Evolutionary conservation across 1,140 invertebrate genomes (phyloP), one percentile per base, ranked within the genome.

Genomic region (Lepeophtheirus salmonis): DNA sequence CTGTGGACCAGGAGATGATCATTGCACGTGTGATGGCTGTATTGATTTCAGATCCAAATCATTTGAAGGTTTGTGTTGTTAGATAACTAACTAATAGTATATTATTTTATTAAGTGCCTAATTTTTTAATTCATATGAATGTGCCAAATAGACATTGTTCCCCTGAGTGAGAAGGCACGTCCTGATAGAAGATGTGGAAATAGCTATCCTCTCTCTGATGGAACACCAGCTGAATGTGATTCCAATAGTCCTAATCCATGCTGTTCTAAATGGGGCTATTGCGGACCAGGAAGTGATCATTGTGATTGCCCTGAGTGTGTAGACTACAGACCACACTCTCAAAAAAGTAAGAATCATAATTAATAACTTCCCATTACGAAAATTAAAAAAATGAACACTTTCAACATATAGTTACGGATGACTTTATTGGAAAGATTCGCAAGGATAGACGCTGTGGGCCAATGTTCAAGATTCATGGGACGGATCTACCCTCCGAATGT

Each of bases 251-350:
- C 64, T 41, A 54, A 65, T 0, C 64, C 64, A 10, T 66, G 65
- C 51, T 66, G 65, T 50, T 64, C 63, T 25, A 65, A 66, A 61
- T 66, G 64, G 18, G 65, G 65, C 17, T 66, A 66, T 55, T 66
- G 65, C 30, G 65, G 65, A 50, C 65, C 64, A 50, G 64, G 65
- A 1, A n/a, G 55, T 63, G 22, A 63, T 17, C 17, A 41, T 41
- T 25, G 57, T 17, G 48, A 23, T 17, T 50, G 30, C 10, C 23
- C 17, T 2, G 18, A 3, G 12, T 25, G 57, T 17, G 16, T 50
- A 41, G 57, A 54, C 16, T 54, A 2, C 14, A 16, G 52, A 2
- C 23, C 52, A 20, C 16, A 17, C 17, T 17, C 18, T 4, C 52
- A 54, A 22, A 54, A 17, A 54, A 14, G 52, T 54, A 54, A 54